These are phyloP conservation scores for Esox masquinongy DNA, from an alignment of 2,797 vertebrate genomes.

Conservation along the genomic window DNA sequence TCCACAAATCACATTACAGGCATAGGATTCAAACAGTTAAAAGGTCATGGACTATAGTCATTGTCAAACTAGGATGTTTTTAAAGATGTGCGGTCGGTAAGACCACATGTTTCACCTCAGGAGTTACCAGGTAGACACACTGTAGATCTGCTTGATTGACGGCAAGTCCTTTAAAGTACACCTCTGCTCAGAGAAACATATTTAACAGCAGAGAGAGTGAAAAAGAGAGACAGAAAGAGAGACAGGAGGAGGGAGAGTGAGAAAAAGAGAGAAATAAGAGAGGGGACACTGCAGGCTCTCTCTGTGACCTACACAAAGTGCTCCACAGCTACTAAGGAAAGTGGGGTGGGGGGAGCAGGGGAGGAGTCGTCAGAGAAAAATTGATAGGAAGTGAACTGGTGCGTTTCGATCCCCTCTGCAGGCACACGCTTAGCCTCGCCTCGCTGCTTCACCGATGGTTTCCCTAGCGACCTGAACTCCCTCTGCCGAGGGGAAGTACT, in stretches of 20 bases:
- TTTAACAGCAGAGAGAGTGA: neutral
- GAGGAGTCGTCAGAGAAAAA: constrained; percentile 47
- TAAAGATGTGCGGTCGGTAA: too few relatives aligned
- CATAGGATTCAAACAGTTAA: too few relatives aligned
- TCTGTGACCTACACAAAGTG: neutral
- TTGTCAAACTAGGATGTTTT: too few relatives aligned
- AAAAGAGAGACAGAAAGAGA: constrained; percentile 10
- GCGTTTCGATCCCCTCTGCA: constrained; percentile 58
- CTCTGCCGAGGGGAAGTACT: constrained; percentile 45
- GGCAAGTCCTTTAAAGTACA: neutral
- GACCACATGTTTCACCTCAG: too few relatives aligned
- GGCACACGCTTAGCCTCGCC: constrained; percentile 40
- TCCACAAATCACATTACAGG: too few relatives aligned
- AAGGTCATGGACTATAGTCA: too few relatives aligned
- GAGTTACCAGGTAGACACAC: neutral
- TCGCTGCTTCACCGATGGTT: constrained; percentile 56
- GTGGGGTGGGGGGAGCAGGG: constrained; percentile 9
- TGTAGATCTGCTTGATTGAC: neutral
- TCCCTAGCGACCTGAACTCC: constrained; percentile 62
- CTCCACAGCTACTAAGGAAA: neutral
- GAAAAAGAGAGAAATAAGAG: constrained; percentile 6
- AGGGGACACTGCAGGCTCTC: neutral
- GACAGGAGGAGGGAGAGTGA: constrained; percentile 16
- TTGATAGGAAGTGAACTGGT: constrained; percentile 63
- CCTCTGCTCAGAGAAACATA: neutral